A percentile compares a stretch with the other conserved stretches of the same genome.
phyloP scores from a whole-genome alignment of 2,113 vertebrate genomes.

The Dasypus novemcinctus region DNA sequence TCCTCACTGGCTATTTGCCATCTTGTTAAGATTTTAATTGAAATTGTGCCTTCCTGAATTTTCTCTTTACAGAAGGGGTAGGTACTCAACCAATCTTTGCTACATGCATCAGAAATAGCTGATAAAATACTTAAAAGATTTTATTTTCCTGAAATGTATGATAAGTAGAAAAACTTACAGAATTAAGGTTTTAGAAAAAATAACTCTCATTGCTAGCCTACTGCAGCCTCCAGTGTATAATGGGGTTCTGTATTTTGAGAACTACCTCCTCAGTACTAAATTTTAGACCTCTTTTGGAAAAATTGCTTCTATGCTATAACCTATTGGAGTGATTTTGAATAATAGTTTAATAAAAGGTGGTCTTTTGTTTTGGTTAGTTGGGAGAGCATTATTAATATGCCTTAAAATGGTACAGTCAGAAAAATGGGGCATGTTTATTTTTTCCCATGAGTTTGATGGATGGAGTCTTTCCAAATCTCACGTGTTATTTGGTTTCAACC shows the following conservation, averaged over 20 bases:
- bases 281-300: conserved; percentile 10
- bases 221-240: not conserved
- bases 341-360: conserved; percentile 48
- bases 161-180: not conserved
- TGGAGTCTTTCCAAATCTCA: not conserved
- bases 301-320: conserved; percentile 8
- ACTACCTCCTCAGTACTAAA: not conserved
- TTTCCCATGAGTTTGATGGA: not conserved
- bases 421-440: conserved; percentile 25
- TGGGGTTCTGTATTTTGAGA: not conserved
- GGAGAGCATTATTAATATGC: conserved; percentile 22
- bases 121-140: conserved; percentile 2
- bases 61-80: conserved; percentile 24
- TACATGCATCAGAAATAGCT: not conserved
- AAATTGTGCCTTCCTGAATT: not conserved
- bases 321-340: conserved; percentile 36
- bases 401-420: conserved; percentile 44
- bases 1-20: not conserved
- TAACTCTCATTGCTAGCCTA: not conserved
- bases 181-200: not conserved
- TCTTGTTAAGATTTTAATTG: not conserved
- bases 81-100: not conserved
- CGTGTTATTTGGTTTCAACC: conserved; percentile 54
- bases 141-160: conserved; percentile 22
- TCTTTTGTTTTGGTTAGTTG: conserved; percentile 30